Conservation (phyloP, 92 coral and sea anemone species). For the Porites divaricata region DNA sequence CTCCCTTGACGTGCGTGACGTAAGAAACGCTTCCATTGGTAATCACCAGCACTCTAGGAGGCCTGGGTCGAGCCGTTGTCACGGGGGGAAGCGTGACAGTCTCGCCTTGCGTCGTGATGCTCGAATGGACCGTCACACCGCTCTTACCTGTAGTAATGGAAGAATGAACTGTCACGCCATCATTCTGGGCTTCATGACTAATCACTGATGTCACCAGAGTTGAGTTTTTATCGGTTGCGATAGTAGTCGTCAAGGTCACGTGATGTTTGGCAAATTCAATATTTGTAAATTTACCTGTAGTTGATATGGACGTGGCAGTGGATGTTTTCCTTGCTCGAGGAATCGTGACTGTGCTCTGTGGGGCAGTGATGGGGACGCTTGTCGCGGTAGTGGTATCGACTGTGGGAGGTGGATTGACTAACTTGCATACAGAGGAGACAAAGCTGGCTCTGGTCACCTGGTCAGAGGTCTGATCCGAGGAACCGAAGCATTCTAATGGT, state of each 20-base stretch:
- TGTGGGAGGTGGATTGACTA: constrained; percentile 78
- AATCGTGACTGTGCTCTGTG: constrained; percentile 2
- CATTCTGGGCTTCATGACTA: constrained; percentile 71
- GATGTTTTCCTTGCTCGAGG: constrained; percentile 27
- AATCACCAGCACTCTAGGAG: constrained; percentile 45
- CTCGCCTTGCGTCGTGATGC: constrained; percentile 66
- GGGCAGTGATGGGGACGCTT: constrained; percentile 27
- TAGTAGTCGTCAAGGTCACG: constrained; percentile 89
- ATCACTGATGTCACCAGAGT: constrained; percentile 85
- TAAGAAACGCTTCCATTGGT: constrained; percentile 67
- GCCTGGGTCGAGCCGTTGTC: constrained; percentile 31
- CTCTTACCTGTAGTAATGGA: constrained; percentile 77
- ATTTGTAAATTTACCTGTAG: constrained; percentile 43
- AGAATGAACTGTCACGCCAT: constrained; percentile 81
- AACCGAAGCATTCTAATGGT: constrained; percentile 91
- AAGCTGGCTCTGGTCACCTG: constrained; percentile 56
- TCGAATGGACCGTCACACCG: constrained; percentile 80
- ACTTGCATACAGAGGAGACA: constrained; percentile 74
- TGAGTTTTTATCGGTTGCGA: constrained; percentile 76
- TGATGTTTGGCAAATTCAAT: constrained; percentile 55
- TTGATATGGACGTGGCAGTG: constrained; percentile 14
- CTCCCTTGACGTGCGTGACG: constrained; percentile 65
- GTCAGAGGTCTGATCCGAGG: constrained; percentile 34
- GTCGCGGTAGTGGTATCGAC: constrained; percentile 28
- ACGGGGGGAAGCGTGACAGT: constrained; percentile 63